Percentiles rank a stretch among this genome's conserved stretches.
Evolutionary conservation across 2,888 invertebrate species (phyloP).

Genomic region (Ochropleura leucogaster): DNA sequence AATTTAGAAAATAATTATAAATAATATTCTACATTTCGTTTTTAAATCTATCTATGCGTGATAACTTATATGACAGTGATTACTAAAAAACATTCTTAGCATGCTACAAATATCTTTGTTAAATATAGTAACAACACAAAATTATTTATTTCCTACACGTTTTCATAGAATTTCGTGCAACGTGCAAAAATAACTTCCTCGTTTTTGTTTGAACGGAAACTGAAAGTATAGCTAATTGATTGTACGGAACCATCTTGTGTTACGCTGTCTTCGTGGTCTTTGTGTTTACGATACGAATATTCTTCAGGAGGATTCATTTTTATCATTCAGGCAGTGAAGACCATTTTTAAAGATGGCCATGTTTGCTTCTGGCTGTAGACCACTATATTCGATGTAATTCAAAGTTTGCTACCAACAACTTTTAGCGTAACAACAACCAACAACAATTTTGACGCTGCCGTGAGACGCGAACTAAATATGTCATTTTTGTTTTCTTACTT

Average conservation of each 20-base stretch:
- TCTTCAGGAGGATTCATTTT: not conserved
- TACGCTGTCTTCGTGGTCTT: conserved; percentile 44
- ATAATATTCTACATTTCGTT: not conserved
- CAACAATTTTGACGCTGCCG: too few relatives aligned
- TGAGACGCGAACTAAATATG: too few relatives aligned
- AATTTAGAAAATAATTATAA: not conserved
- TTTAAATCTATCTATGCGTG: too few relatives aligned
- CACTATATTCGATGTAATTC: not conserved
- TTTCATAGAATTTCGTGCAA: conserved; percentile 33
- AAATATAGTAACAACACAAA: not conserved
- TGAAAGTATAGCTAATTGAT: conserved; percentile 62
- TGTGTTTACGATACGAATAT: conserved; percentile 16
- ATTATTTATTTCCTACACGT: conserved; percentile 10
- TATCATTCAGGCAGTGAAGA: not conserved
- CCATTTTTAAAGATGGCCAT: not conserved
- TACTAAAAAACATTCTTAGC: not conserved
- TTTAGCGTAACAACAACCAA: too few relatives aligned
- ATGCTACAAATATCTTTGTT: not conserved
- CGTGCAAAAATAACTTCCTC: conserved; percentile 31
- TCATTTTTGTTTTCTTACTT: too few relatives aligned
- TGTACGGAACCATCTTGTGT: conserved; percentile 49
- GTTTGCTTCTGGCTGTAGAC: not conserved
- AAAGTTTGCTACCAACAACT: not conserved
- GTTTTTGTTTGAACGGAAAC: conserved; percentile 50
- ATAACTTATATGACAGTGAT: too few relatives aligned